A percentile compares a stretch with the other conserved stretches of the same genome.
phyloP scores from a whole-genome alignment of 2,888 invertebrate genomes.

The Drosophila formosana region DNA sequence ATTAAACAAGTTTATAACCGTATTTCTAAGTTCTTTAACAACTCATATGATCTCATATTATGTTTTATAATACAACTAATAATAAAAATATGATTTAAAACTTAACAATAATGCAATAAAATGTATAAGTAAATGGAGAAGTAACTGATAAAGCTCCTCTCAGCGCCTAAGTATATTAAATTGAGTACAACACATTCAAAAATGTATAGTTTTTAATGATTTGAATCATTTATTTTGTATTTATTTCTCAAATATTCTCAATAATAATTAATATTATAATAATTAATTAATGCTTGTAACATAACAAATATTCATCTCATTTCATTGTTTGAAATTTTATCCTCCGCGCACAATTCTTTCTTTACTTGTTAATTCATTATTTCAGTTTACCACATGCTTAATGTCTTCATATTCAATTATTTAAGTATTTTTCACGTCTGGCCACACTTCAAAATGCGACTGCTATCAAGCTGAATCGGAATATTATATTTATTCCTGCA shows the following conservation, averaged over 20 bases:
- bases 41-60: slow-evolving; percentile 15
- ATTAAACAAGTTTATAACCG: slow-evolving; percentile 26
- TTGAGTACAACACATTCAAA: slow-evolving; percentile 39
- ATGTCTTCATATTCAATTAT: slow-evolving; percentile 29
- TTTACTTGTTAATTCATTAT: slow-evolving; percentile 34
- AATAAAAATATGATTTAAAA: slow-evolving; percentile 42
- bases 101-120: slow-evolving; percentile 51
- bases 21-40: slow-evolving; percentile 32
- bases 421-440: slow-evolving; percentile 29
- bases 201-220: slow-evolving; percentile 67
- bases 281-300: slow-evolving; percentile 83
- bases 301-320: slow-evolving; percentile 80
- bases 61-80: slow-evolving; percentile 41
- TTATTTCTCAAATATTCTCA: slow-evolving; percentile 82
- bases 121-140: slow-evolving; percentile 14
- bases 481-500: slow-evolving; percentile 30
- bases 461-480: slow-evolving; percentile 30
- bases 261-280: slow-evolving; percentile 82
- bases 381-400: slow-evolving; percentile 57
- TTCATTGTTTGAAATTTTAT: slow-evolving; percentile 58
- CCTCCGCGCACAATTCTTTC: slow-evolving; percentile 58
- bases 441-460: slow-evolving; percentile 20
- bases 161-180: slow-evolving; percentile 29
- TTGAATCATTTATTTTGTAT: slow-evolving; percentile 77
- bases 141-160: slow-evolving; percentile 20